Evolutionary conservation across 2,888 invertebrate species (phyloP).

Genomic region (Campoplex capitator): DNA sequence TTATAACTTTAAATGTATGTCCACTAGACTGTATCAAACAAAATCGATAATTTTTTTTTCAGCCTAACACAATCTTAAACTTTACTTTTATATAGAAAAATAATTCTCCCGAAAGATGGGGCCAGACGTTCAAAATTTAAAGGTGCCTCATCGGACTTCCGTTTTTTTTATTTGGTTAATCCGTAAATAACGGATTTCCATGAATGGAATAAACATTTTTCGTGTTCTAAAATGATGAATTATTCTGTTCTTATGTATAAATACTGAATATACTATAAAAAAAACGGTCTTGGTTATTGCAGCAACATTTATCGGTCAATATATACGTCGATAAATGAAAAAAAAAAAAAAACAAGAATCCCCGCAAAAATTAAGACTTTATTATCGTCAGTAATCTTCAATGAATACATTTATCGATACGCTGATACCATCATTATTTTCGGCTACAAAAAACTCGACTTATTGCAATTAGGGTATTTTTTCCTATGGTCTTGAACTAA

Average conservation of each 20-base stretch:
- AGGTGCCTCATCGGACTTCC: slow-evolving; percentile 28
- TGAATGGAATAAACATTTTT: slow-evolving; percentile 21
- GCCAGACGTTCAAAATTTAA: slow-evolving; percentile 21
- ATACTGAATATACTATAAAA: background rate
- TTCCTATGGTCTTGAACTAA: slow-evolving; percentile 37
- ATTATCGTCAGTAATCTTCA: background rate
- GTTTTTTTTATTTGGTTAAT: slow-evolving; percentile 38
- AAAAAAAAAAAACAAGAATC: background rate
- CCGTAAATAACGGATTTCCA: slow-evolving; percentile 17
- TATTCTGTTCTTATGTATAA: no score
- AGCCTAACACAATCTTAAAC: slow-evolving; percentile 18
- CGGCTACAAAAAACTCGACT: slow-evolving; percentile 22
- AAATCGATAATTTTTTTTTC: slow-evolving; percentile 30
- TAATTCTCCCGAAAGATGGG: slow-evolving; percentile 12
- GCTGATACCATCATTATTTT: slow-evolving; percentile 11
- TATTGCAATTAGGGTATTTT: slow-evolving; percentile 37
- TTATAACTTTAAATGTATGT: no score
- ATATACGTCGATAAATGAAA: slow-evolving; percentile 15
- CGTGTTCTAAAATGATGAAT: slow-evolving; percentile 8
- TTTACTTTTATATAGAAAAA: slow-evolving; percentile 15
- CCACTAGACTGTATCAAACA: slow-evolving; percentile 23
- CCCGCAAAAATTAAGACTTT: background rate
- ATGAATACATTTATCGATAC: background rate
- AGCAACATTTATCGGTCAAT: slow-evolving; percentile 20
- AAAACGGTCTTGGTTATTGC: slow-evolving; percentile 8